Conservation (phyloP, 2,888 invertebrate genomes). For the Drosophila gaucha region DNA sequence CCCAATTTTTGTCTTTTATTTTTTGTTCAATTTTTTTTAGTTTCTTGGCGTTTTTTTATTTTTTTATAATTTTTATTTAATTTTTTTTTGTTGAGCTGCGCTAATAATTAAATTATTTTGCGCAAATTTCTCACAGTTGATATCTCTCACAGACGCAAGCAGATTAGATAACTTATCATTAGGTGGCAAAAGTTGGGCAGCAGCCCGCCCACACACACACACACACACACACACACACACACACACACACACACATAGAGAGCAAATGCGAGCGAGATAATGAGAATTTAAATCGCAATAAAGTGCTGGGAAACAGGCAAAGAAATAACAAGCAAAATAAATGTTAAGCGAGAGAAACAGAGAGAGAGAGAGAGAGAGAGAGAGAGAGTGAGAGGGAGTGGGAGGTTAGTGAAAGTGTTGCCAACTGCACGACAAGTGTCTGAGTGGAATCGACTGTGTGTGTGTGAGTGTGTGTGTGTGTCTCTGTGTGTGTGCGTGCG, state of each 20-base stretch:
- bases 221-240: constrained; percentile 1
- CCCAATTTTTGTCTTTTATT: neutral
- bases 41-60: constrained; percentile 14
- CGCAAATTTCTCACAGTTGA: constrained; percentile 64
- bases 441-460: constrained; percentile 26
- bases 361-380: constrained; percentile 16
- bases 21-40: neutral
- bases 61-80: constrained; percentile 10
- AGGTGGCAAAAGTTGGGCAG: constrained; percentile 46
- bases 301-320: constrained; percentile 53
- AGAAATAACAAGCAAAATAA: constrained; percentile 67
- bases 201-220: constrained; percentile 5
- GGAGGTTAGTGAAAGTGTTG: constrained; percentile 67
- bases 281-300: constrained; percentile 76
- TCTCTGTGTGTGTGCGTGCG: constrained; percentile 57
- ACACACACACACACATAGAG: constrained; percentile 21
- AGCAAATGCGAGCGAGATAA: constrained; percentile 38
- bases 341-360: constrained; percentile 41
- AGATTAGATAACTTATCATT: constrained; percentile 63
- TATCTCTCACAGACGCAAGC: constrained; percentile 37
- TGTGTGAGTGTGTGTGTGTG: constrained; percentile 11
- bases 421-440: constrained; percentile 51
- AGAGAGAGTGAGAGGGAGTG: constrained; percentile 4
- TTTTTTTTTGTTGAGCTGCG: constrained; percentile 22
- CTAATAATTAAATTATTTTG: constrained; percentile 73